Evolutionary conservation across 1,140 invertebrate genomes (phyloP).

Genomic region (Asobara japonica): DNA sequence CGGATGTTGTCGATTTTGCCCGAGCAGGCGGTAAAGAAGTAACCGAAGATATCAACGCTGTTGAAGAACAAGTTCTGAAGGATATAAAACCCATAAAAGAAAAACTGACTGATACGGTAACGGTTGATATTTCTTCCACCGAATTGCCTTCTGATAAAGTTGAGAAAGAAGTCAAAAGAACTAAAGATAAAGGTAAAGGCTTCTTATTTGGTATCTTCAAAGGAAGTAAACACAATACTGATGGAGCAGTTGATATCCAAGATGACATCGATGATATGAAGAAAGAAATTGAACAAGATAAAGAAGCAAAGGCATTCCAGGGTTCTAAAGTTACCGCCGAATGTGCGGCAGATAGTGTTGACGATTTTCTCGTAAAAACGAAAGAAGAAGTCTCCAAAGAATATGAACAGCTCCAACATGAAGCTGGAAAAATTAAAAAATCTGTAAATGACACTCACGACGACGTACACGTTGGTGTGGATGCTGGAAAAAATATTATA

Average conservation of each 20-base stretch:
- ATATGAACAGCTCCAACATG: too few relatives aligned
- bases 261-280: constrained; percentile 26
- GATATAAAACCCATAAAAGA: constrained; percentile 16
- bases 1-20: constrained; percentile 27
- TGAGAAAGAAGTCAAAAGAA: constrained; percentile 41
- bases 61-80: constrained; percentile 19
- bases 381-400: too few relatives aligned
- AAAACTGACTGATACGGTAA: constrained; percentile 6
- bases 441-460: too few relatives aligned
- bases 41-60: constrained; percentile 17
- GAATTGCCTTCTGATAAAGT: constrained; percentile 34
- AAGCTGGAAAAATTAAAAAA: too few relatives aligned
- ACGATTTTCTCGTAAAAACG: too few relatives aligned
- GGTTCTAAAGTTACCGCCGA: not conserved
- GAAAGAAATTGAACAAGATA: constrained; percentile 14
- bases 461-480: too few relatives aligned
- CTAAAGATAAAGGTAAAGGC: constrained; percentile 35
- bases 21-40: constrained; percentile 33
- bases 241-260: constrained; percentile 31
- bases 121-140: constrained; percentile 3
- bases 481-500: too few relatives aligned
- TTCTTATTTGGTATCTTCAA: constrained; percentile 44
- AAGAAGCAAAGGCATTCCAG: not conserved
- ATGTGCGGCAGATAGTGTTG: too few relatives aligned
- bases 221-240: constrained; percentile 33